phyloP scores from a whole-genome alignment of 2,113 vertebrate species.

The Gopherus flavomarginatus region DNA sequence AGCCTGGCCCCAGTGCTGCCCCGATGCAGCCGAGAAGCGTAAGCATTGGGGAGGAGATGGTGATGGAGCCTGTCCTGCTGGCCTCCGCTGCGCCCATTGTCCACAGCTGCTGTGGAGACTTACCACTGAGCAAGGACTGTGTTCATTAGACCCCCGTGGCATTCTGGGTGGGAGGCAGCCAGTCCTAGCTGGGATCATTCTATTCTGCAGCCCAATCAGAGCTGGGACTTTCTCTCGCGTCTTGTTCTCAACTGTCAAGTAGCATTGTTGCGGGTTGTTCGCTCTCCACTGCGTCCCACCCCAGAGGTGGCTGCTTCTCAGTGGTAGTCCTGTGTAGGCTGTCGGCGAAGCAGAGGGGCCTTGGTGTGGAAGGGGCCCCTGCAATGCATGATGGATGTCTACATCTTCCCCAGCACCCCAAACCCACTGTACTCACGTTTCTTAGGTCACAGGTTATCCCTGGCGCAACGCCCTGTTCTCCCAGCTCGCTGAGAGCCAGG shows the following conservation, averaged over 20 bases:
- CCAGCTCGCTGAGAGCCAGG: constrained; percentile 39
- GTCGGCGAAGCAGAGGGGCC: too few species aligned
- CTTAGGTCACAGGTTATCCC: constrained; percentile 56
- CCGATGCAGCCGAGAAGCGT: too few species aligned
- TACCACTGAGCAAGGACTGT: not conserved
- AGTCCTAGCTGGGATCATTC: not conserved
- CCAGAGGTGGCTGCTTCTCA: not conserved
- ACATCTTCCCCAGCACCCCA: not conserved
- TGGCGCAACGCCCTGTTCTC: not conserved
- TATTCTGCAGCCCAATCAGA: not conserved
- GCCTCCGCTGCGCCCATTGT: not conserved
- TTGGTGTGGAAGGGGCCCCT: not conserved
- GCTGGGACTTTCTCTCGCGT: not conserved
- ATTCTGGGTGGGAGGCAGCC: not conserved
- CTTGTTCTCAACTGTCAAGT: not conserved
- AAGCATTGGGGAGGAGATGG: not conserved
- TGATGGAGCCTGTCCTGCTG: not conserved
- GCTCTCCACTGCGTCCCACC: not conserved
- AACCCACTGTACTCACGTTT: constrained; percentile 8
- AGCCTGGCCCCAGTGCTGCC: too few species aligned
- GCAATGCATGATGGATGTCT: not conserved
- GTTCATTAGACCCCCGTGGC: not conserved
- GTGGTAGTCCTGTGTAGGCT: not conserved
- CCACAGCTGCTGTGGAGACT: not conserved
- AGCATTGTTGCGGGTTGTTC: not conserved